Percentiles rank a stretch among this genome's conserved stretches.
Conservation (phyloP, 2,888 invertebrate species). For the Nasonia oneida region DNA sequence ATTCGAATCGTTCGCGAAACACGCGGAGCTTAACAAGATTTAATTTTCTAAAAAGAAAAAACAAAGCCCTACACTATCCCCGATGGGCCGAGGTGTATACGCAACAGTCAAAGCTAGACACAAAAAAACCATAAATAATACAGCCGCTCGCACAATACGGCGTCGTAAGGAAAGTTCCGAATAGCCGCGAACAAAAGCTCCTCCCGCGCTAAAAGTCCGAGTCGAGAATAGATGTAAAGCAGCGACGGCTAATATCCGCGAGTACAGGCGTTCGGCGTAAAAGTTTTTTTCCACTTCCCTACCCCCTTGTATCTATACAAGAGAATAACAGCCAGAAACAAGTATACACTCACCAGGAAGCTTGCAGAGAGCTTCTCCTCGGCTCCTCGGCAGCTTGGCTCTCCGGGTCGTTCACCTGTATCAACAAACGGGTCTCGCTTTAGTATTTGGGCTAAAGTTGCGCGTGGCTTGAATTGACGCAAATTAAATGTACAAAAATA, state of each 20-base stretch:
- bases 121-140: not conserved
- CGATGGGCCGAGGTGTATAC: not conserved
- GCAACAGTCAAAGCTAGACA: not conserved
- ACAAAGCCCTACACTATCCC: no score
- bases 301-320: not conserved
- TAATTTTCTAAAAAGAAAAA: not conserved
- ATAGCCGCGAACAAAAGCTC: not conserved
- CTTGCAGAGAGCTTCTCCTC: conserved; percentile 66
- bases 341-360: conserved; percentile 69
- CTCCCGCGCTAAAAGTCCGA: not conserved
- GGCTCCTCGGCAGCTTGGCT: conserved; percentile 68
- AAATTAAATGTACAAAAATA: conserved; percentile 52
- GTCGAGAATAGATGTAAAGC: conserved; percentile 32
- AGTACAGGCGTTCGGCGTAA: conserved; percentile 10
- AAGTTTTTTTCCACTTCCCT: conserved; percentile 35
- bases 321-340: not conserved
- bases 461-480: conserved; percentile 11
- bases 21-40: not conserved
- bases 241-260: conserved; percentile 46
- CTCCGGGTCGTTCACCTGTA: conserved; percentile 76
- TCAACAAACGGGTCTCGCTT: conserved; percentile 31
- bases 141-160: not conserved
- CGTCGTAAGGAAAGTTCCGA: conserved; percentile 8
- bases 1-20: conserved; percentile 18
- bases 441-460: not conserved